Base-by-base conservation (phyloP, 2,113 vertebrate species). In the Lethenteron camtschaticum region DNA sequence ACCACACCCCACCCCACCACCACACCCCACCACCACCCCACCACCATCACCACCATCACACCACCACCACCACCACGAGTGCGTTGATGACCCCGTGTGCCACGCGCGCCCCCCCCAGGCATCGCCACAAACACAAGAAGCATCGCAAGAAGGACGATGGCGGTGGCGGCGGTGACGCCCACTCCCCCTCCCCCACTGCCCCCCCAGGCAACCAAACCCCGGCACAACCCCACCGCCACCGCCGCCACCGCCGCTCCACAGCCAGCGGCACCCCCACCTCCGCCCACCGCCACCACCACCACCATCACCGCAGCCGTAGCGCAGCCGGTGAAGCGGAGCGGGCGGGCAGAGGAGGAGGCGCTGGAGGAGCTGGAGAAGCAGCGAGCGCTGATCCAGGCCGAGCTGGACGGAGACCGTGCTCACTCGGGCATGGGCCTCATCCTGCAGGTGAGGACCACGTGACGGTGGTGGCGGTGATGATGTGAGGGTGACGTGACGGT, bases 391-490 rank as follows among this genome's bases (percentile, higher is more conserved):
- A 87, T 99, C 74, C 96, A 99, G 86, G 94, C 92, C 57, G 94
- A 99, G 80, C 85, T 99, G 76, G 94, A 99, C 80, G 96, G 91
- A 2, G 92, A 99, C 75, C 95, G 91, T 76, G 92, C 96, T 71
- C 91, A 96, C 55, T 97, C 94, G 20, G 92, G 94, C 12, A 99
- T 99, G 94, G 91, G 94, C 16, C 83, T 99, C 60, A 97, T 99
- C 77, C 20, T 66, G 10, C 60, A 66, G 60, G 60, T 66, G 60
- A 66, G 20, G 20, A 20, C 18, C 18, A 20, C n/a, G n/a, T n/a
- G n/a, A n/a, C n/a, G 18, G 18, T 20, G 18, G 18, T 20, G 18
- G 18, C 2, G 18, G 18, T 20, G 18, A 2, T 20, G 18, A 20
- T 20, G 18, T 20, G 18, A n/a, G n/a, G n/a, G n/a, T n/a, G n/a